phyloP scores from a whole-genome alignment of 2,113 vertebrate genomes.

The Puffinus mauretanicus region DNA sequence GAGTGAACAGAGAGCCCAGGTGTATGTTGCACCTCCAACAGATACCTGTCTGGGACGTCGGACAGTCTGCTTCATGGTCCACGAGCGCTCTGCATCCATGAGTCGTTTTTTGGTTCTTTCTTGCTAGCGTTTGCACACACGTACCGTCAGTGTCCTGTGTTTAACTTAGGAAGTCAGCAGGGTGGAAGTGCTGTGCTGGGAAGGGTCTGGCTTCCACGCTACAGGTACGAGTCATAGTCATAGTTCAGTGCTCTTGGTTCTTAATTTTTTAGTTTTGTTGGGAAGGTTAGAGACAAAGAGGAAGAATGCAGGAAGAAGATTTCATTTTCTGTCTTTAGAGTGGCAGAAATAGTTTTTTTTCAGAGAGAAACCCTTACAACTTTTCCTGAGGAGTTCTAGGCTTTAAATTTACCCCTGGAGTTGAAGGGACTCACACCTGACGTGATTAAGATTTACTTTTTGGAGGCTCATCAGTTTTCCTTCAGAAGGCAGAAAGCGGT shows the following conservation, averaged over 20 bases:
- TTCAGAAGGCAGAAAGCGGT: not conserved
- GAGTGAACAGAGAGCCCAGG: not conserved
- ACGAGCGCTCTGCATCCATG: rapidly evolving
- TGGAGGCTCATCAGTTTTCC: not conserved
- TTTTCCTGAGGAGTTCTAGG: not conserved
- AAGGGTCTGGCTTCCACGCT: not conserved
- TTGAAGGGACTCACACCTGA: not conserved
- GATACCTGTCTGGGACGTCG: not conserved
- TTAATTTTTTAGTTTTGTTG: not conserved
- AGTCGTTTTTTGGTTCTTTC: not conserved
- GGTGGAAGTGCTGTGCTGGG: not conserved
- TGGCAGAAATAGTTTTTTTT: not conserved
- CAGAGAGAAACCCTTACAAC: not conserved
- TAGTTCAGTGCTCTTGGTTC: not conserved
- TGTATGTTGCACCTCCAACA: not conserved
- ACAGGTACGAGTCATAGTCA: not conserved
- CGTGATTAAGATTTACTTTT: not conserved
- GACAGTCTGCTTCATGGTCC: not conserved
- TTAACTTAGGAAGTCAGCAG: not conserved
- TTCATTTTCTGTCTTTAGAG: not conserved
- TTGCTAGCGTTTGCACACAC: not conserved
- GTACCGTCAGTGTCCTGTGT: not conserved
- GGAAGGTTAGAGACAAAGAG: too few relatives aligned
- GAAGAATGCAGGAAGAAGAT: not conserved
- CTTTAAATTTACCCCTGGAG: not conserved